Percentiles rank a stretch among this genome's conserved stretches.
These are phyloP conservation scores for Drosophila testacea DNA, from an alignment of 2,888 invertebrate species.

Conservation along the genomic window DNA sequence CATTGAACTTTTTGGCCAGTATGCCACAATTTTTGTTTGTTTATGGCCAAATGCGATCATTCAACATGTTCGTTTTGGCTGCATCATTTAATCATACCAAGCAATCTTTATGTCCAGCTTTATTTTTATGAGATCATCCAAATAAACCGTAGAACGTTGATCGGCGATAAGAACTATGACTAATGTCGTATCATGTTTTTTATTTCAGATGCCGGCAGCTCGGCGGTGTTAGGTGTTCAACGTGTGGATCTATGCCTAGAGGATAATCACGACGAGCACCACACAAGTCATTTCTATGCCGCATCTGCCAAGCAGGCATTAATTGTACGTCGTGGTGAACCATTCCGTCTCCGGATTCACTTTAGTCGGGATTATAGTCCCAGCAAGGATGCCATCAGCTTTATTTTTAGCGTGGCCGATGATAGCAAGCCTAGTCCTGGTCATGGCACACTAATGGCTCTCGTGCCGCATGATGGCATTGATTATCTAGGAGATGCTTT, in stretches of 20 bases:
- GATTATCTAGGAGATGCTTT: conserved; percentile 87
- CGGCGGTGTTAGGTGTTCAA: conserved; percentile 90
- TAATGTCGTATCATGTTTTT: conserved; percentile 7
- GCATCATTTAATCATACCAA: conserved; percentile 41
- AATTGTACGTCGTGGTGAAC: conserved; percentile 93
- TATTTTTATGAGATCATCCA: conserved; percentile 61
- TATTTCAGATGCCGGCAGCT: conserved; percentile 86
- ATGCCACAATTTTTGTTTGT: conserved; percentile 51
- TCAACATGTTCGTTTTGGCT: conserved; percentile 40
- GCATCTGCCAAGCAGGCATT: conserved; percentile 86
- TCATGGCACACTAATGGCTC: conserved; percentile 91
- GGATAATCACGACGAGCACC: conserved; percentile 91
- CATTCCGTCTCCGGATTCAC: conserved; percentile 89
- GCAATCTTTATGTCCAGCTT: conserved; percentile 19
- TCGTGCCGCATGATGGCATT: conserved; percentile 89
- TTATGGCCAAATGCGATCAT: conserved; percentile 73
- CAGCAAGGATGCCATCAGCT: conserved; percentile 91
- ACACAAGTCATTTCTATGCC: conserved; percentile 91
- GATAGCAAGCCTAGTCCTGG: conserved; percentile 92
- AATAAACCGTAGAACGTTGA: not conserved
- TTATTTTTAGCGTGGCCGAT: conserved; percentile 93
- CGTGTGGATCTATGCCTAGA: conserved; percentile 90
- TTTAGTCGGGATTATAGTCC: conserved; percentile 91
- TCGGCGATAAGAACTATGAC: conserved; percentile 21
- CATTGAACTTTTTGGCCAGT: conserved; percentile 71